Conservation (phyloP, 37 sponge, comb jelly and placozoan species). For the Agelas oroides region DNA sequence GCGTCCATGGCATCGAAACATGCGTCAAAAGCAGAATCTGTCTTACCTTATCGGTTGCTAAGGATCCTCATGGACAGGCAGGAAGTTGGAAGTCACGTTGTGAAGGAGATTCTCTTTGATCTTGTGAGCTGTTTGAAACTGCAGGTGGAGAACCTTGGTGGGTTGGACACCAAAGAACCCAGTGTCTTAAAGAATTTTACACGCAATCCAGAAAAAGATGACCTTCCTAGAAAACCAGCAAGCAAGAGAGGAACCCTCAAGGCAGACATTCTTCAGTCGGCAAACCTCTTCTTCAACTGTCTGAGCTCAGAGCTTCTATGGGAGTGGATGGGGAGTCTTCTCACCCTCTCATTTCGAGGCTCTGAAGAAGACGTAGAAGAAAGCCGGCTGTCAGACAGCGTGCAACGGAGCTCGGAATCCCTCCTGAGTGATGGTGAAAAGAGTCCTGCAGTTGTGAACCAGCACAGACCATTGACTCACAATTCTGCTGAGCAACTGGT, state of each 20-base stretch:
- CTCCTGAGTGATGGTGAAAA: not conserved
- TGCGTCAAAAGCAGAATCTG: constrained; percentile 12
- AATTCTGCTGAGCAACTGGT: too few relatives aligned
- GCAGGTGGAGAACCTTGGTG: constrained; percentile 44
- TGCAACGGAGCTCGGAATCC: not conserved
- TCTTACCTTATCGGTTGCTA: constrained; percentile 66
- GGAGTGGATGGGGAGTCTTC: constrained; percentile 43
- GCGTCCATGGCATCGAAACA: constrained; percentile 23
- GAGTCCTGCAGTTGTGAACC: not conserved
- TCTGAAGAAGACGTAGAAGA: not conserved
- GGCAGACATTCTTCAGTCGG: constrained; percentile 62
- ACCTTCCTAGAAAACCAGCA: constrained; percentile 10
- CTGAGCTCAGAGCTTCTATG: constrained; percentile 48
- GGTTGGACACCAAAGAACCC: not conserved
- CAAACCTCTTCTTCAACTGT: constrained; percentile 44
- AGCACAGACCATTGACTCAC: too few relatives aligned
- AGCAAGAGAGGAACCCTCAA: constrained; percentile 30
- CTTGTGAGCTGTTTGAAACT: constrained; percentile 42
- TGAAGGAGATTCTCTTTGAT: constrained; percentile 49
- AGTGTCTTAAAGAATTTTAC: too few relatives aligned
- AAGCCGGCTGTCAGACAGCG: not conserved
- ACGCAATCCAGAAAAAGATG: not conserved
- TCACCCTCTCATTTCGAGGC: not conserved
- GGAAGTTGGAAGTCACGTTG: constrained; percentile 29
- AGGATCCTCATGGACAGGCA: constrained; percentile 46